Percentiles rank a stretch among this genome's conserved stretches.
Evolutionary conservation across 2,797 vertebrate genomes (phyloP).

Genomic region (Malurus leucopterus): DNA sequence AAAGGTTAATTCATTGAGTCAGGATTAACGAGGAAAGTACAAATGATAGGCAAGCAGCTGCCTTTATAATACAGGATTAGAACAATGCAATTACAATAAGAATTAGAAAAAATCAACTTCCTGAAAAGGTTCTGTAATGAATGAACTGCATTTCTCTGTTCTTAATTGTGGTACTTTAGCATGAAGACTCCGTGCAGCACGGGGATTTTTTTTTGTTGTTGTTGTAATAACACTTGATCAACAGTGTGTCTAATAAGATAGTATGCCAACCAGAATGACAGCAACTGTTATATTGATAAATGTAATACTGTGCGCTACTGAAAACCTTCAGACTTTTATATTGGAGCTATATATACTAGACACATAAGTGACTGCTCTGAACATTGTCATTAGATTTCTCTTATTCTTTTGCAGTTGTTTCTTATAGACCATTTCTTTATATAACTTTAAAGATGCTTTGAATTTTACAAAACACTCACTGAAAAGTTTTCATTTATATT

Average conservation of each 20-base stretch:
- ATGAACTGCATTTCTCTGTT: constrained; percentile 65
- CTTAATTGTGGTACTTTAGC: constrained; percentile 64
- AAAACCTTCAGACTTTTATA: background rate
- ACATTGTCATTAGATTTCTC: background rate
- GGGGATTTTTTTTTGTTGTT: background rate
- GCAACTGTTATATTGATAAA: constrained; percentile 4
- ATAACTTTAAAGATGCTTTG: background rate
- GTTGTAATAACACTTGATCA: constrained; percentile 12
- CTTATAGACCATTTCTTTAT: background rate
- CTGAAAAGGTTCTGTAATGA: constrained; percentile 73
- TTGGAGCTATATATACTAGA: background rate
- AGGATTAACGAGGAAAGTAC: constrained; percentile 93
- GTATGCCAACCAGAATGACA: constrained; percentile 6
- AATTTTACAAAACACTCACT: background rate
- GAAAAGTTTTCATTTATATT: background rate
- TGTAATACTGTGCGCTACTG: background rate
- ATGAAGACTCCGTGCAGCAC: constrained; percentile 8
- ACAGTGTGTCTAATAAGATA: constrained; percentile 4
- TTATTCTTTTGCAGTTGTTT: background rate
- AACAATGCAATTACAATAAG: constrained; percentile 88
- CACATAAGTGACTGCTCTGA: background rate
- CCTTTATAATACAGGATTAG: constrained; percentile 90
- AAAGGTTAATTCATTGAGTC: constrained; percentile 98
- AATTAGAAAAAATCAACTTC: constrained; percentile 85
- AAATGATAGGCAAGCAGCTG: constrained; percentile 93